Percentiles rank a stretch among this genome's conserved stretches.
phyloP scores from a whole-genome alignment of 2,797 vertebrate species.

The Myiotriccus ornatus region DNA sequence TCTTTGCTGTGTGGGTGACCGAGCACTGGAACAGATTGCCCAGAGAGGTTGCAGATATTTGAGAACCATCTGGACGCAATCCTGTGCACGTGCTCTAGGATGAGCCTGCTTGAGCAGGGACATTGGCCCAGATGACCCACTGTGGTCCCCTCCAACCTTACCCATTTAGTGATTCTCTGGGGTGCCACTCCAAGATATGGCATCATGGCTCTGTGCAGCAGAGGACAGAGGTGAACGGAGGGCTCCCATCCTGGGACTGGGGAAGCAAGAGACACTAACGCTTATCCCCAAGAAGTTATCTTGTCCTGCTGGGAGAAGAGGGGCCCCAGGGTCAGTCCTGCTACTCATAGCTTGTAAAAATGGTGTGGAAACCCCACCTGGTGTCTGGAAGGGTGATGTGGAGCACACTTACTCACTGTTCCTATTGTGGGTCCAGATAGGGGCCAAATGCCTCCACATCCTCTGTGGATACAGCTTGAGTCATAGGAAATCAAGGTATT shows the following conservation, averaged over 20 bases:
- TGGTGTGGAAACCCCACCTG: not conserved
- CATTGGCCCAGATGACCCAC: not conserved
- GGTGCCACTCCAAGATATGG: not conserved
- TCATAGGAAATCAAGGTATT: not conserved
- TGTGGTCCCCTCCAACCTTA: not conserved
- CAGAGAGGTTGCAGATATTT: not conserved
- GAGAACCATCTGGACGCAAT: not conserved
- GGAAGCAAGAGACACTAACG: not conserved
- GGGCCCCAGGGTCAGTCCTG: not conserved
- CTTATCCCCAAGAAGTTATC: not conserved
- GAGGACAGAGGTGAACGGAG: not conserved
- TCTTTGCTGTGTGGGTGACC: not conserved
- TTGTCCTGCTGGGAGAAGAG: not conserved
- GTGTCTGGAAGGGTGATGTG: not conserved
- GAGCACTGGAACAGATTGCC: not conserved
- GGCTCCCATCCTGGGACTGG: fast-evolving
- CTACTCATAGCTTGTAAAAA: not conserved
- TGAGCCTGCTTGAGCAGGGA: not conserved
- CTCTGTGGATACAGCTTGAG: not conserved
- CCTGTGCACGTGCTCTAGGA: not conserved
- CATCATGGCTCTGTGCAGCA: not conserved
- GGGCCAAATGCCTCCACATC: not conserved
- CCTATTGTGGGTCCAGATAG: not conserved
- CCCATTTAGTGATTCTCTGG: not conserved
- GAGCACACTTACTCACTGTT: not conserved